These are phyloP conservation scores for Oryzias javanicus DNA, from an alignment of 2,113 vertebrate genomes.

Conservation along the genomic window DNA sequence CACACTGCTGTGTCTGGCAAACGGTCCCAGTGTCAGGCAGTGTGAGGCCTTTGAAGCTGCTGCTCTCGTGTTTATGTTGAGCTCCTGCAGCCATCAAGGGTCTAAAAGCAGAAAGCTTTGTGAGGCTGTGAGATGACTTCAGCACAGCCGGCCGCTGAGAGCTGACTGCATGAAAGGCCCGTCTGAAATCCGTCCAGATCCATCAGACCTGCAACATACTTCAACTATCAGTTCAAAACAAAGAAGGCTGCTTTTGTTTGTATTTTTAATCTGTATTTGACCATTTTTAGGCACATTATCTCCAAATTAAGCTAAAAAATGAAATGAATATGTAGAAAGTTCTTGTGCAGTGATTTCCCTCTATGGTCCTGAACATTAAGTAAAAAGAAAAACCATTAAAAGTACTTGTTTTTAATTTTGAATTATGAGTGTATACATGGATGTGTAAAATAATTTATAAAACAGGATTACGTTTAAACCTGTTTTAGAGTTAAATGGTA, in stretches of 20 bases:
- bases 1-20: conserved; percentile 23
- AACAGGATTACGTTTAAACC: too few species aligned
- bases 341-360: too few species aligned
- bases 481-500: too few species aligned
- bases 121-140: conserved; percentile 22
- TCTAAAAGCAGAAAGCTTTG: conserved; percentile 60
- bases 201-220: conserved; percentile 31
- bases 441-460: too few species aligned
- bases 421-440: too few species aligned
- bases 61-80: conserved; percentile 55
- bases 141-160: conserved; percentile 55
- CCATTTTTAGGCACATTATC: not conserved
- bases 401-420: too few species aligned
- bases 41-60: conserved; percentile 61
- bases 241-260: conserved; percentile 10
- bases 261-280: not conserved
- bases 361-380: too few species aligned
- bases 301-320: too few species aligned
- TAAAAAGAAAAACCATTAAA: too few species aligned
- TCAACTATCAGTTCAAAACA: not conserved
- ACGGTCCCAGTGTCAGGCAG: conserved; percentile 35
- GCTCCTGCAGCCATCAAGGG: conserved; percentile 41
- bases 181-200: conserved; percentile 29
- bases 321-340: too few species aligned
- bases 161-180: conserved; percentile 42